These are phyloP conservation scores for Nebria ingens DNA, from an alignment of 1,140 invertebrate genomes.

Conservation along the genomic window DNA sequence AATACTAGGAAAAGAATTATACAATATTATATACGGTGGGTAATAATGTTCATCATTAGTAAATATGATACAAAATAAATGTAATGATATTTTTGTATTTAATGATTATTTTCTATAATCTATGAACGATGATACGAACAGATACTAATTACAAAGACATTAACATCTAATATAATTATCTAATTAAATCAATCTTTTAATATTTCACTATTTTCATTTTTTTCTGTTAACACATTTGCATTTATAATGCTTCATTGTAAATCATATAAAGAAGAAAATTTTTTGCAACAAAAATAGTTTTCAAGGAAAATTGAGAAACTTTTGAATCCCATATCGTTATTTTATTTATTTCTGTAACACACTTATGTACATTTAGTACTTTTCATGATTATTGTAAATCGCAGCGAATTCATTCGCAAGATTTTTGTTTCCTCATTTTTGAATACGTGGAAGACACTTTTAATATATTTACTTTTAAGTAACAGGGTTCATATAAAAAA, in stretches of 20 bases:
- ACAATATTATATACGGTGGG: neutral
- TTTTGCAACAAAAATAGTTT: neutral
- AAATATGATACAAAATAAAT: slow-evolving; percentile 4
- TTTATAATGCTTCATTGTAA: slow-evolving; percentile 3
- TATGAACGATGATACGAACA: slow-evolving; percentile 34
- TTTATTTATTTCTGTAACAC: too few relatives aligned
- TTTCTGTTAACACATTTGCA: slow-evolving; percentile 5
- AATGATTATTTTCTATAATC: neutral
- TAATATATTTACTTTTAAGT: neutral
- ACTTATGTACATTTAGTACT: neutral
- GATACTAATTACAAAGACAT: slow-evolving; percentile 37
- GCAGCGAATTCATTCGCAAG: neutral
- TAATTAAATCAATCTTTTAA: slow-evolving; percentile 36
- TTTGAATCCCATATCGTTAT: neutral
- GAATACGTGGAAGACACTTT: slow-evolving; percentile 2
- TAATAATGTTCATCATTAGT: neutral
- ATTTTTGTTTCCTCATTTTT: slow-evolving; percentile 1
- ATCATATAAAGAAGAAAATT: neutral
- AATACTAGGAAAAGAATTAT: neutral
- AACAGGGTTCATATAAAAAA: neutral
- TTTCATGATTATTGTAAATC: slow-evolving; percentile 5
- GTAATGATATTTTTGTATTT: slow-evolving; percentile 1
- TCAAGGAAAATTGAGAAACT: neutral
- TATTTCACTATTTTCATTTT: slow-evolving; percentile 18
- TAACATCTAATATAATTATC: slow-evolving; percentile 36